Evolutionary conservation across 1,140 invertebrate genomes (phyloP), one percentile per base, ranked within the genome.

Genomic region (Ceratina japonica): DNA sequence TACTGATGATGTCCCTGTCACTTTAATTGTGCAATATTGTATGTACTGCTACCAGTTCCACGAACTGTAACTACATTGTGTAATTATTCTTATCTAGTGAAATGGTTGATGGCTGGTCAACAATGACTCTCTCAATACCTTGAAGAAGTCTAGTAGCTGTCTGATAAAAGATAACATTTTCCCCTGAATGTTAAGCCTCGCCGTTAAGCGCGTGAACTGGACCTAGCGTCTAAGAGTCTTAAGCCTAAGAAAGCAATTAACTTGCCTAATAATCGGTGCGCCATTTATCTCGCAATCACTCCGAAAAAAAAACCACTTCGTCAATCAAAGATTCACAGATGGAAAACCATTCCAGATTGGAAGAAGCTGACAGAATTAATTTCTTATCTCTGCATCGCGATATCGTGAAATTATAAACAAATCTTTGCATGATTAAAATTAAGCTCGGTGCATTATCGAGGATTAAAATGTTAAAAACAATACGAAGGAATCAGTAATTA

Each of bases 191-290:
- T 51, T 24, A 61, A 69, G 51, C 61, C 22, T 3, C 13, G 31
- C 0, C 3, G 15, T 77, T 71, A 16, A 59, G 24, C 78, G 84
- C 83, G 78, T 84, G 85, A 86, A 86, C 75, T 61, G 75, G 79
- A 81, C 80, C 49, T 75, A 75, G 81, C 81, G 84, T 72, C 66
- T 75, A 73, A 61, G 75, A 82, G 27, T 84, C 82, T 86, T 87
- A 87, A 82, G 75, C 64, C 82, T 87, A 87, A 72, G n/a, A n/a
- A 70, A 85, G 52, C 71, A 65, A 49, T 78, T 63, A 63, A 63
- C 27, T 24, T n/a, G 8, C 20, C 27, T 24, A 31, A 56, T 37
- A 31, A 76, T 27, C 15, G 2, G 0, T 51, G 1, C 16, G 16
- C 15, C 54, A 49, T 66, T 37, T 4, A 75, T 44, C 31, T 54